Base-by-base conservation (phyloP, 2,113 vertebrate genomes). In the Centrocercus urophasianus region DNA sequence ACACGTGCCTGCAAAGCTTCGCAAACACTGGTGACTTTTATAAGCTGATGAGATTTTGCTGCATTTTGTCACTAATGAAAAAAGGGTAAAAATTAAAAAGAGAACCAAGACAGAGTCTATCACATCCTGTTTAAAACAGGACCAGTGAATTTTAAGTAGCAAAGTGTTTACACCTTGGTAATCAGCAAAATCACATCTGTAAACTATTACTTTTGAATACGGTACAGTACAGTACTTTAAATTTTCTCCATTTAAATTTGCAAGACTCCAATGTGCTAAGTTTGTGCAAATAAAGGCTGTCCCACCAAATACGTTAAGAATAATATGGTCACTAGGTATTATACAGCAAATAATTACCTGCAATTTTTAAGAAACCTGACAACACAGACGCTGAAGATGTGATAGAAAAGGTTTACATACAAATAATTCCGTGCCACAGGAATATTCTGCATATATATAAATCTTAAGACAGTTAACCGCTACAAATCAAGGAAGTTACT, bases 261-360 rank as follows among this genome's bases (percentile, higher is more conserved):
- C 19, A 59, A 76, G 0, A 6, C 10, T 42, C 22, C 8, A 60
- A n/a, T 10, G 28, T 15, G 11, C 0, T 21, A 72, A 13, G 10
- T 59, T 25, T 47, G 0, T 17, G 67, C 17, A 57, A 28, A 71
- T 40, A 64, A 48, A 67, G 59, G 6, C 50, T 9, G 10, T 24
- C 20, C 27, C 18, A 7, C 48, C 71, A 93, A 57, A 15, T 7
- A 56, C 2, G 32, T 32, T 27, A 42, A 32, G 27, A 74, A 13
- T 27, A 77, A 16, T 32, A 56, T 6, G 6, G 70, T 45, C 21
- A 67, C 8, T 34, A 24, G 57, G 32, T 28, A 43, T 50, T 50
- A 28, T 8, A 71, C 15, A 8, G 32, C 30, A 43, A 82, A 34
- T 38, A 65, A 15, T 59, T 12, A 65, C 6, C 20, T 61, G 7